Evolutionary conservation across 2,888 invertebrate genomes (phyloP).

Genomic region (Zaprionus obscuricornis): DNA sequence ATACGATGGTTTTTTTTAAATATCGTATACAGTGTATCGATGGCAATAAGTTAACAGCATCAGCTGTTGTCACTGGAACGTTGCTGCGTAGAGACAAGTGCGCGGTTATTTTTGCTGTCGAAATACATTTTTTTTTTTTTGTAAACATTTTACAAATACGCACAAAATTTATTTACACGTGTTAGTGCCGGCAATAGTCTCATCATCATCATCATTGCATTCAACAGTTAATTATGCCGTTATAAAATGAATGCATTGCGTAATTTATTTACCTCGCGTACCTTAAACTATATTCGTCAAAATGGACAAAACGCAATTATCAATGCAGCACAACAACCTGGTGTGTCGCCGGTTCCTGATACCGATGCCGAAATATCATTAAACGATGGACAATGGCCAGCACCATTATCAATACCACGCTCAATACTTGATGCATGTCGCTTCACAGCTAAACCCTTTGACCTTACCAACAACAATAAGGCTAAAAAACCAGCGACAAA

Average conservation of each 20-base stretch:
- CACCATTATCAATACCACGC: conserved; percentile 71
- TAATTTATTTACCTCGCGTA: conserved; percentile 78
- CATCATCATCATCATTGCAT: conserved; percentile 25
- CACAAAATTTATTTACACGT: too few species aligned
- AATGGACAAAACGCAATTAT: conserved; percentile 80
- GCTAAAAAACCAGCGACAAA: conserved; percentile 30
- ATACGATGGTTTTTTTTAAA: too few species aligned
- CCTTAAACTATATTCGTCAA: conserved; percentile 74
- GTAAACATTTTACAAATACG: too few species aligned
- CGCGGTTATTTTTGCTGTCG: too few species aligned
- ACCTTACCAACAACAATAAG: conserved; percentile 14
- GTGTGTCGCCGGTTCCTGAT: conserved; percentile 41
- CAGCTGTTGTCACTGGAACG: too few species aligned
- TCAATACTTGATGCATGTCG: conserved; percentile 75
- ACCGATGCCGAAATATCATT: conserved; percentile 44
- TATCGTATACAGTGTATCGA: too few species aligned
- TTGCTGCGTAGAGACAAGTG: too few species aligned
- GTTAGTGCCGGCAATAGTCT: too few species aligned
- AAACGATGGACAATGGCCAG: conserved; percentile 38
- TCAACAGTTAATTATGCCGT: conserved; percentile 52
- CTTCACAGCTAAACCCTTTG: conserved; percentile 70
- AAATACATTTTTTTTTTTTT: too few species aligned
- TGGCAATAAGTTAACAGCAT: too few species aligned
- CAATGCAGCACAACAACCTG: conserved; percentile 71
- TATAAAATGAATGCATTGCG: conserved; percentile 80